Evolutionary conservation across 2,888 invertebrate species (phyloP).

Genomic region (Enchytraeus crypticus): DNA sequence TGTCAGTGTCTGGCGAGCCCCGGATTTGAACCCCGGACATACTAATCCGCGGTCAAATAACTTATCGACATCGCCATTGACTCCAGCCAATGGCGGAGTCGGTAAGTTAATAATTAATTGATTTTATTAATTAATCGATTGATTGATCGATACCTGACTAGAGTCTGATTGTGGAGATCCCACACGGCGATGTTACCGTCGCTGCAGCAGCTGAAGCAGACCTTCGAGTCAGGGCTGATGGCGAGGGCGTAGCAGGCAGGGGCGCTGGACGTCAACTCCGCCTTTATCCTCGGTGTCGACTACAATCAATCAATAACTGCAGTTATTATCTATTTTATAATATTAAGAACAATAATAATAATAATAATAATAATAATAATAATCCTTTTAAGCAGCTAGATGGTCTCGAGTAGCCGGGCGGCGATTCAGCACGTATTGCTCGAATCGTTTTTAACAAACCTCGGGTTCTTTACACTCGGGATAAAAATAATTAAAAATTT

Average conservation of each 20-base stretch:
- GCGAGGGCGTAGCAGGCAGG: constrained; percentile 98
- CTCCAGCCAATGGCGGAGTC: background rate
- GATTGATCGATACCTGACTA: constrained; percentile 59
- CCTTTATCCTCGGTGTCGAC: constrained; percentile 83
- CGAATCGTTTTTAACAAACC: constrained; percentile 75
- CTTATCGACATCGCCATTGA: background rate
- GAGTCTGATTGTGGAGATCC: constrained; percentile 85
- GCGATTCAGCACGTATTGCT: constrained; percentile 83
- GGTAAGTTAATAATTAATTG: background rate
- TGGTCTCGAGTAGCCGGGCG: too few species aligned
- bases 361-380: too few species aligned
- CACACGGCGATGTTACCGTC: constrained; percentile 96
- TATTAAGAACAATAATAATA: too few species aligned
- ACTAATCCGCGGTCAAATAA: too few species aligned
- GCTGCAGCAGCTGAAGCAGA: constrained; percentile 93
- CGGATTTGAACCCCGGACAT: background rate
- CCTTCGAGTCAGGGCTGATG: constrained; percentile 88
- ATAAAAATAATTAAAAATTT: too few species aligned
- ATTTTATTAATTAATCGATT: background rate
- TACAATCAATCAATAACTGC: constrained; percentile 26
- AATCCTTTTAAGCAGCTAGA: too few species aligned
- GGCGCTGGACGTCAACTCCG: constrained; percentile 83
- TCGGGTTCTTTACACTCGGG: constrained; percentile 7
- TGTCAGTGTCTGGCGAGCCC: too few species aligned
- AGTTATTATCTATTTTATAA: too few species aligned